phyloP scores from a whole-genome alignment of 1,140 invertebrate genomes.

The Euura lappo region DNA sequence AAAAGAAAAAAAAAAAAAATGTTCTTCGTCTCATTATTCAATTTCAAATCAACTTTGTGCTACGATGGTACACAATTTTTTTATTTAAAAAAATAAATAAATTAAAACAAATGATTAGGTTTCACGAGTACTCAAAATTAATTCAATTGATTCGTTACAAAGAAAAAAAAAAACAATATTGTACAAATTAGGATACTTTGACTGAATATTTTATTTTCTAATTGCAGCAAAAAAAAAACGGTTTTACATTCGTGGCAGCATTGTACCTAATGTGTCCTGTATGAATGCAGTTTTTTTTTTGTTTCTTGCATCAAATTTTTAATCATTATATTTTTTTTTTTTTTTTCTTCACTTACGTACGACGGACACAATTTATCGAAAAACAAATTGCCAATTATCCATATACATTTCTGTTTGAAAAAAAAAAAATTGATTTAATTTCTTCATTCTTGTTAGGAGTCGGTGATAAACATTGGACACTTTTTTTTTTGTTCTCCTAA shows the following conservation, averaged over 20 bases:
- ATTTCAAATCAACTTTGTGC: background rate
- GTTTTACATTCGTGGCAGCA: constrained; percentile 7
- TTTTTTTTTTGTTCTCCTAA: background rate
- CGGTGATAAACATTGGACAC: background rate
- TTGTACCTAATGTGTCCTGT: background rate
- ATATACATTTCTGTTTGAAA: too few species aligned
- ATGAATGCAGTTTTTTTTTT: too few species aligned
- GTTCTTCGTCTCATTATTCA: background rate
- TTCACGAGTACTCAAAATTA: background rate
- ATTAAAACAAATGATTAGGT: background rate
- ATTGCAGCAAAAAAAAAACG: background rate
- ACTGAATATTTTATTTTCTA: constrained; percentile 2
- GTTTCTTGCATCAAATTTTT: too few species aligned
- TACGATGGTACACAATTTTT: background rate
- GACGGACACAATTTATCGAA: too few species aligned
- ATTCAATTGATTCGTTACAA: background rate
- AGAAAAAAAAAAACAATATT: background rate
- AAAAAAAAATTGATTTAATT: too few species aligned
- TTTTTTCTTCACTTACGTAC: too few species aligned
- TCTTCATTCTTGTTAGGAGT: too few species aligned
- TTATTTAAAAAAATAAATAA: background rate
- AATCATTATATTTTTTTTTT: too few species aligned
- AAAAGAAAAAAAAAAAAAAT: background rate
- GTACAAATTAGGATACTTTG: constrained; percentile 6
- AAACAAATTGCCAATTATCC: too few species aligned